A percentile compares a stretch with the other conserved stretches of the same genome.
These are phyloP conservation scores for Hylyphantes graminicola DNA, from an alignment of 1,140 invertebrate species.

Conservation along the genomic window DNA sequence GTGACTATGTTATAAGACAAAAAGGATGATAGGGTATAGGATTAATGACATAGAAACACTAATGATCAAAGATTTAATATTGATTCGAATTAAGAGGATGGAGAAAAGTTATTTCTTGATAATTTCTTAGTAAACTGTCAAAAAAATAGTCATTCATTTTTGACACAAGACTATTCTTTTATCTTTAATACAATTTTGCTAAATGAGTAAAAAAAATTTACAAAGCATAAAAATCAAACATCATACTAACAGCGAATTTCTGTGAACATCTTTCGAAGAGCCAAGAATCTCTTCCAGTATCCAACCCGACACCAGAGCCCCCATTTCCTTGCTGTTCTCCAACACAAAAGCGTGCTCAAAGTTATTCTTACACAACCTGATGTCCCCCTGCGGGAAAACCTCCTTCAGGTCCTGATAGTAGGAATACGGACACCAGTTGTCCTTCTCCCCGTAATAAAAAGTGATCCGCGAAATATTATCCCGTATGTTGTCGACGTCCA, in stretches of 20 bases:
- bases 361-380: slow-evolving; percentile 75
- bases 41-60: too few relatives aligned
- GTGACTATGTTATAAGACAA: too few relatives aligned
- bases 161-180: too few relatives aligned
- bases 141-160: too few relatives aligned
- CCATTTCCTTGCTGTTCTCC: slow-evolving; percentile 73
- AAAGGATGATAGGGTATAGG: too few relatives aligned
- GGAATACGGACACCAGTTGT: slow-evolving; percentile 79
- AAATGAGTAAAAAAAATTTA: slow-evolving; percentile 4
- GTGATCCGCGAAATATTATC: slow-evolving; percentile 71
- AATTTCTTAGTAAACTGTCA: too few relatives aligned
- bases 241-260: slow-evolving; percentile 60
- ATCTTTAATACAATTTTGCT: neutral
- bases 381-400: slow-evolving; percentile 74
- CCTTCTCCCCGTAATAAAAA: slow-evolving; percentile 80
- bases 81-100: too few relatives aligned
- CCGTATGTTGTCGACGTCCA: slow-evolving; percentile 67
- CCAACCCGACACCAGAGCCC: slow-evolving; percentile 72
- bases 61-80: too few relatives aligned
- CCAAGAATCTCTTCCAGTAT: slow-evolving; percentile 66
- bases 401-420: slow-evolving; percentile 75
- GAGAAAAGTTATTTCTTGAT: too few relatives aligned
- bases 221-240: neutral
- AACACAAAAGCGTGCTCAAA: slow-evolving; percentile 83
- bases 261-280: slow-evolving; percentile 56